A percentile compares a stretch with the other conserved stretches of the same genome.
phyloP scores from a whole-genome alignment of 2,797 vertebrate species.

The Spinus olivaceus region DNA sequence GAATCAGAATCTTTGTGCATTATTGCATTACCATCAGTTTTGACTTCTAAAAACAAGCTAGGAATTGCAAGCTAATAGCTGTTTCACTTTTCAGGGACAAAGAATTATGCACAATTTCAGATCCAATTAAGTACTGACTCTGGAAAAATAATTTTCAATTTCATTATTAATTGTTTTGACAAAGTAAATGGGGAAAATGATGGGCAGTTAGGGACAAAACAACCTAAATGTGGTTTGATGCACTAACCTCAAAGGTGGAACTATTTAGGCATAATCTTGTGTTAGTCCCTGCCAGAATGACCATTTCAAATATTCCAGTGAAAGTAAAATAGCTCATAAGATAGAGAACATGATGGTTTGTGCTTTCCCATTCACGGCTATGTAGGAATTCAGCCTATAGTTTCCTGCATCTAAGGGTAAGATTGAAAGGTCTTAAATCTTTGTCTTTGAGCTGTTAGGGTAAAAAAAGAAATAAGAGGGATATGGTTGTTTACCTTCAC shows the following conservation, averaged over 20 bases:
- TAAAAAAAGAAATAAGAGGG: neutral
- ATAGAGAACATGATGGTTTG: neutral
- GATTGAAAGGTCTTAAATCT: neutral
- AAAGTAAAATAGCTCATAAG: neutral
- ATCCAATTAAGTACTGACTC: neutral
- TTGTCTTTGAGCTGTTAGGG: neutral
- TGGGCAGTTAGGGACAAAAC: neutral
- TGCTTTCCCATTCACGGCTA: neutral
- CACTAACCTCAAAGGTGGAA: neutral
- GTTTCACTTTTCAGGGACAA: neutral
- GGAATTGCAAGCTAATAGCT: neutral
- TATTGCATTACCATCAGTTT: neutral
- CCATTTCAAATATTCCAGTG: neutral
- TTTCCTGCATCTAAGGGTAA: neutral
- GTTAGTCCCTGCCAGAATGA: neutral
- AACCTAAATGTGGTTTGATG: neutral
- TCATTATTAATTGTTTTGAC: neutral
- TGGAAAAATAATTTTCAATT: neutral
- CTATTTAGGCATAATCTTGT: neutral
- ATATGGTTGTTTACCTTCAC: neutral
- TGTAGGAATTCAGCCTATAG: neutral
- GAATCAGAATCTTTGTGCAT: neutral
- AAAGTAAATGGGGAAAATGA: neutral
- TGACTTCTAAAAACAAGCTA: neutral
- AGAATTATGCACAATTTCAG: neutral